Evolutionary conservation across 2,113 vertebrate species (phyloP), one percentile per base, ranked within the genome.

Genomic region (Macaca fascicularis): DNA sequence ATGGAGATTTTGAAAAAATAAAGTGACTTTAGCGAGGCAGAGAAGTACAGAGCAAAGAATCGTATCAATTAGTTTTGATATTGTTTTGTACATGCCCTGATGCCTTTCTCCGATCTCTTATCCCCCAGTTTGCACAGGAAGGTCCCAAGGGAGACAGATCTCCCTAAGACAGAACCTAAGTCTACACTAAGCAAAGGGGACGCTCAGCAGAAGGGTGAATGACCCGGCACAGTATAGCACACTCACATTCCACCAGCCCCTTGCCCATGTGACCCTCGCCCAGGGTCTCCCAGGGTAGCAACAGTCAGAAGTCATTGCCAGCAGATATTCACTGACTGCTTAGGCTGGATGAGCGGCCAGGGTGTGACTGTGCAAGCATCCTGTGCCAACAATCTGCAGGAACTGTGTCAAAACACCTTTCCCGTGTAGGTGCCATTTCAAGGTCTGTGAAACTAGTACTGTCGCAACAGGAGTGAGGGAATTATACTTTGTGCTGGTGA

Each of bases 1-100:
- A 57, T 35, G 50, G 20, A 89, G 59, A 89, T 67, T 93, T 93
- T 72, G 74, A 81, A 95, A 52, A 57, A 48, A 95, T 30, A 78
- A 45, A 35, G 30, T 76, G 27, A 78, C 75, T 67, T 67, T 48
- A 8, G 12, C 0, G 6, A 32, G 27, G 76, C 2, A 6, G 7
- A 13, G 13, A 10, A 64, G 61, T 8, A 32, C 4, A 85, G 38
- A 76, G 80, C 70, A 43, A 85, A 32, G 40, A 64, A 4, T 35
- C 78, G 11, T 1, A 32, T 40, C 40, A 9, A 5, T 52, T 30
- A 5, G 52, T 80, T 64, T 74, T 3, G 0, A 11, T 9, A 7
- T 45, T 48, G 25, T 43, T 78, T 89, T 6, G 38, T 13, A 59
- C 20, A 0, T 0, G 2, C 59, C 48, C 61, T 72, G 55, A 69